Evolutionary conservation across 1,140 invertebrate species (phyloP).

Genomic region (Frieseomelitta varia): DNA sequence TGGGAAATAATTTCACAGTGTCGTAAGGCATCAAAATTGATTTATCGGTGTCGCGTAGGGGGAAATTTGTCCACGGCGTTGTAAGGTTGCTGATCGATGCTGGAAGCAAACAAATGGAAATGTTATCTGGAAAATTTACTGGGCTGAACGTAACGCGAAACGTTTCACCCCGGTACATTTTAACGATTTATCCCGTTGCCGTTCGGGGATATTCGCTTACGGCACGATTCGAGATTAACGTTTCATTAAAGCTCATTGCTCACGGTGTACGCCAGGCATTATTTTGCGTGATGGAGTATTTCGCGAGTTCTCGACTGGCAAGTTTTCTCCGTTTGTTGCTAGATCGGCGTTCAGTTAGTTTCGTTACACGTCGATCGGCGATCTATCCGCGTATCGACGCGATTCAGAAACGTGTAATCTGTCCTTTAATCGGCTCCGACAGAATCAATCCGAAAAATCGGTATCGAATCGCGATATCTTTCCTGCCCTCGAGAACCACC

Average conservation of each 20-base stretch:
- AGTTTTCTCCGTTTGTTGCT: neutral
- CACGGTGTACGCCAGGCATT: neutral
- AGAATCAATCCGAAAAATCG: neutral
- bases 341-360: neutral
- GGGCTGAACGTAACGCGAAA: neutral
- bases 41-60: neutral
- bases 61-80: neutral
- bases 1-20: neutral
- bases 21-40: neutral
- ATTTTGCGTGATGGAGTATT: neutral
- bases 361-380: neutral
- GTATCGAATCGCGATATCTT: constrained; percentile 9
- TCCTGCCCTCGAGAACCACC: neutral
- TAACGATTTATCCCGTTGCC: neutral
- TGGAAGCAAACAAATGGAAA: neutral
- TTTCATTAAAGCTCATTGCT: constrained; percentile 6
- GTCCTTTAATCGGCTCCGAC: constrained; percentile 11
- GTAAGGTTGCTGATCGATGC: neutral
- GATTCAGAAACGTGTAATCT: neutral
- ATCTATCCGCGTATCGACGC: neutral
- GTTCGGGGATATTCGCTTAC: neutral
- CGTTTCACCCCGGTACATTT: neutral
- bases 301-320: no score
- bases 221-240: constrained; percentile 12
- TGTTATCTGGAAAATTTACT: neutral